phyloP scores from a whole-genome alignment of 2,113 vertebrate genomes.

The Trogon surrucura region DNA sequence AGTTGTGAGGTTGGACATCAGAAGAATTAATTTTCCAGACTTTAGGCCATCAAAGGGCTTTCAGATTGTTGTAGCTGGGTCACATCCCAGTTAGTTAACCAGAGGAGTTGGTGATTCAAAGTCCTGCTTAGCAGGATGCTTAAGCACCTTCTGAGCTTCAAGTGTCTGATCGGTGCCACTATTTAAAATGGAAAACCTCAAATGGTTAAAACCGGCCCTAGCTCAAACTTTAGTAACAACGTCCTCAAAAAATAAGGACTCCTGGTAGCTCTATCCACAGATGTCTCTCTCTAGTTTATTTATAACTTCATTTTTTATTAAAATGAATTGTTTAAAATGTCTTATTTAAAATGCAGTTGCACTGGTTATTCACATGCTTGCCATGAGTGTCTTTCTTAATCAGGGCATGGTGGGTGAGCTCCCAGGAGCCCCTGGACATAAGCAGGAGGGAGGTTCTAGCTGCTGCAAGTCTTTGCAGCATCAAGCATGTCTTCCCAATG shows the following conservation, averaged over 20 bases:
- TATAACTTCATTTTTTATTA: neutral
- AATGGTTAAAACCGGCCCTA: neutral
- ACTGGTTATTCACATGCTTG: neutral
- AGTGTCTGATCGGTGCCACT: neutral
- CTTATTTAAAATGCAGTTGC: neutral
- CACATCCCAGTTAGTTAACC: neutral
- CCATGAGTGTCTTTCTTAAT: neutral
- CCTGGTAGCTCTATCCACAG: neutral
- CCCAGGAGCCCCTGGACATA: accelerated
- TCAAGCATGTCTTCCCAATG: accelerated
- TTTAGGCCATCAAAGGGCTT: neutral
- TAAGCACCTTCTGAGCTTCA: neutral
- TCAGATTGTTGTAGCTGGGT: neutral
- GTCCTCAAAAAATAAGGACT: neutral
- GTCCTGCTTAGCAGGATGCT: neutral
- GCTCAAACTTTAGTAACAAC: neutral
- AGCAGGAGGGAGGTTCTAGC: neutral
- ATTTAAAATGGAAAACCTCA: neutral
- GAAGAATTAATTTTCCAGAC: neutral
- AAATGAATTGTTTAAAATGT: too few species aligned
- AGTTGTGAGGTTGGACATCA: neutral
- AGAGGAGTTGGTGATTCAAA: neutral
- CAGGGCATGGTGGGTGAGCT: neutral
- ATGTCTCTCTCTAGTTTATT: neutral
- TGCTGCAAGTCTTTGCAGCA: neutral